A percentile compares a stretch with the other conserved stretches of the same genome.
Evolutionary conservation across 2,888 invertebrate genomes (phyloP).

Genomic region (Mechanitis mazaeus): DNA sequence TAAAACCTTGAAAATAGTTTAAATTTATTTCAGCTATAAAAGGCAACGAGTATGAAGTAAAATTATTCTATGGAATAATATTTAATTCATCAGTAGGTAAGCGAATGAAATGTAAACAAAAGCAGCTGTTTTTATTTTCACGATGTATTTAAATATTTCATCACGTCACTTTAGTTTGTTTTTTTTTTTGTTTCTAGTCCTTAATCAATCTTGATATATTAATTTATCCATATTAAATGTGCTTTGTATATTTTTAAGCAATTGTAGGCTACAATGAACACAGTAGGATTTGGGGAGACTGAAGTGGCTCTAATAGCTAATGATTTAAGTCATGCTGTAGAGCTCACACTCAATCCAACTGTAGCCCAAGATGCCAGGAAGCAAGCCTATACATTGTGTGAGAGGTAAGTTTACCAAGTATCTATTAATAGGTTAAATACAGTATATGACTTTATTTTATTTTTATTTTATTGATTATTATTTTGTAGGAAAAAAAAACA

Average conservation of each 20-base stretch:
- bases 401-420: conserved; percentile 59
- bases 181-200: conserved; percentile 9
- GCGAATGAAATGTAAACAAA: conserved; percentile 26
- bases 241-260: conserved; percentile 25
- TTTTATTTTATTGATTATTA: no score
- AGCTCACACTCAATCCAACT: conserved; percentile 87
- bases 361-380: conserved; percentile 85
- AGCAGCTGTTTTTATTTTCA: conserved; percentile 30
- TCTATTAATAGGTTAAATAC: neutral
- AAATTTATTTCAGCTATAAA: conserved; percentile 36
- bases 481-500: no score
- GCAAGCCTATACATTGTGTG: conserved; percentile 90
- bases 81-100: conserved; percentile 46
- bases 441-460: no score
- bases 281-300: conserved; percentile 46
- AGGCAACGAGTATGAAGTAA: conserved; percentile 37
- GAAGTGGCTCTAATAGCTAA: conserved; percentile 83
- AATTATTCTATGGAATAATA: conserved; percentile 44
- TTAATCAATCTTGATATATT: neutral
- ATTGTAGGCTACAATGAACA: conserved; percentile 54
- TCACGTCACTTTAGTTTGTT: conserved; percentile 10
- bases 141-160: conserved; percentile 7
- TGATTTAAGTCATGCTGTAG: conserved; percentile 87
- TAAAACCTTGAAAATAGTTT: conserved; percentile 23
- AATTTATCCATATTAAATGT: neutral